phyloP scores from a whole-genome alignment of 2,113 vertebrate genomes.

The Oncorhynchus tshawytscha region DNA sequence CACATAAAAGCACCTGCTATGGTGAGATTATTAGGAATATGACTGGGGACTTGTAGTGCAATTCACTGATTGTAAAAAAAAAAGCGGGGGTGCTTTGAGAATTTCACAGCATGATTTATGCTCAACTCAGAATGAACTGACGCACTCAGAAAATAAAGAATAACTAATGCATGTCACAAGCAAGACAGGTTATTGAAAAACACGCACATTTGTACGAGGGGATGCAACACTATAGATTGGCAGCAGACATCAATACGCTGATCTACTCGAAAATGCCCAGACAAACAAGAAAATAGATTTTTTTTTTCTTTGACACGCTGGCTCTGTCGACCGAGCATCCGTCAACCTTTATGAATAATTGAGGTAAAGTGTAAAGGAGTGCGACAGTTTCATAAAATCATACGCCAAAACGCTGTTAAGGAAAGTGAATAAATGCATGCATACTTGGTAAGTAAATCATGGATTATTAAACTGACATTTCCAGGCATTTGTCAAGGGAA shows the following conservation, averaged over 20 bases:
- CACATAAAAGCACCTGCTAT: constrained; percentile 73
- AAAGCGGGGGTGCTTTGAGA: constrained; percentile 48
- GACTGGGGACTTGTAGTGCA: constrained; percentile 58
- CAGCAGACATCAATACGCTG: not conserved
- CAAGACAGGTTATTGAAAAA: not conserved
- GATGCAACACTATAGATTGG: not conserved
- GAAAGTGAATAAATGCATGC: not conserved
- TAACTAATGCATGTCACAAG: not conserved
- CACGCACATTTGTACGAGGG: not conserved
- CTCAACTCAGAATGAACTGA: constrained; percentile 51
- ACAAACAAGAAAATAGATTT: not conserved
- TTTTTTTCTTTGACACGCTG: not conserved
- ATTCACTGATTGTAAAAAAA: constrained; percentile 45
- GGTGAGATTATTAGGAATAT: constrained; percentile 73
- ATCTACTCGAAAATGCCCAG: not conserved
- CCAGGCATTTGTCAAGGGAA: not conserved
- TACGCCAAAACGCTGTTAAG: not conserved
- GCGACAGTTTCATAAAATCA: constrained; percentile 8
- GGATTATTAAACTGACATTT: not conserved
- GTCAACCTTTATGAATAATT: not conserved
- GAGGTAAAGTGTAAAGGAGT: constrained; percentile 35
- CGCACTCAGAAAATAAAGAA: constrained; percentile 1
- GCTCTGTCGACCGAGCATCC: not conserved
- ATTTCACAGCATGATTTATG: constrained; percentile 60
- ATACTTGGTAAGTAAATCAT: constrained; percentile 23